Evolutionary conservation across 30 jellyfish, hydroid and myxozoan genomes (phyloP), one percentile per base, ranked within the genome.

Genomic region (Pelagia noctiluca): DNA sequence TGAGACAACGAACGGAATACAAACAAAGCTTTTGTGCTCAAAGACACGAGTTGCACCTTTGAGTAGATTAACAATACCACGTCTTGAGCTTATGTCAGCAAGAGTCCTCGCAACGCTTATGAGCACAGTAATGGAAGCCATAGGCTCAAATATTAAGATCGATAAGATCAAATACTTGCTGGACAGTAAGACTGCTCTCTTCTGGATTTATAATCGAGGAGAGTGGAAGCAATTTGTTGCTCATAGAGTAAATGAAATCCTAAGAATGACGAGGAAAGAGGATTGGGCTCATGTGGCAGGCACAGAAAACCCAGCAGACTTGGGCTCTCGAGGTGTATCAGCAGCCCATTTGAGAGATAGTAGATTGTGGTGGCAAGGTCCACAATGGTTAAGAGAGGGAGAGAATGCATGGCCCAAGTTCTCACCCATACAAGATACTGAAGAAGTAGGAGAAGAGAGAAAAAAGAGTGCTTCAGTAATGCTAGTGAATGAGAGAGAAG

Each of bases 301-400:
- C 28, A 23, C 38, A 18, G 83, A 38, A 22, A 72, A 72, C 42
- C 85, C 83, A 18, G 83, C 85, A 53, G 85, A 72, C 23, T 22
- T 31, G 30, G 85, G 82, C 42, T 72, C 85, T 38, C 7, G 82
- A 72, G 85, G 82, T 5, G 85, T 72, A 8, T 31, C 85, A 13
- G 79, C 82, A 18, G 29, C 12, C 42, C 32, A 31, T n/a, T 72
- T 72, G 22, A 72, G 26, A 38, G 82, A 34, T 19, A 72, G 82
- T 30, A 53, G 23, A 19, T 53, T 72, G 35, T 72, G 85, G 85
- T 72, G 82, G 85, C 83, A 72, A 24, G 85, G 85, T 19, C 83
- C 85, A 19, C 19, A 46, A 10, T 72, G 82, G 85, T 19, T 72
- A 22, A 24, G 5, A 8, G 36, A 72, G 23, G 85, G 85, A 34